Evolutionary conservation across 2,797 vertebrate species (phyloP), one percentile per base, ranked within the genome.

Genomic region (Rhabdomys pumilio): DNA sequence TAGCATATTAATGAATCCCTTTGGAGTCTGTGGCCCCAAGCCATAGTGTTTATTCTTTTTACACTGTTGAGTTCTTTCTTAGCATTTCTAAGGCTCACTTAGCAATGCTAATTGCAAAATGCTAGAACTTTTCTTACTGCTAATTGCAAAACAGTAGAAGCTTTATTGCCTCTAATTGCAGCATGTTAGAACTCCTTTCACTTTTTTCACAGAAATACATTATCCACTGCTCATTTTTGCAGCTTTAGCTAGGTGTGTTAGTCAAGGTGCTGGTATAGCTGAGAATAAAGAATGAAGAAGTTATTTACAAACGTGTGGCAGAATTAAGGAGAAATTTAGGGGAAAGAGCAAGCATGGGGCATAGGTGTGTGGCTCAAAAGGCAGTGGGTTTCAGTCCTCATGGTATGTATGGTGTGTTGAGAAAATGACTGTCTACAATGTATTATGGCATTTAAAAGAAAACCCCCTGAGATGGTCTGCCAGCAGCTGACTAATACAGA

Each of bases 61-160:
- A 65, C 7, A 31, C 11, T 38, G 20, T 57, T 1, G 65, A 41
- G 75, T 50, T 26, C 86, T 72, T 31, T 22, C 86, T 76, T 24
- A 61, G 9, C 24, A 13, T 90, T 85, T 89, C 72, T 63, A 44
- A 24, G 59, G 26, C 59, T n/a, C 53, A 76, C 38, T 77, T 88
- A 85, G 34, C 63, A 87, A 34, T 44, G 59, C 34, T 89, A 76
- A 93, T 59, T 92, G 65, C 24, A 41, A 31, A 65, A 72, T 4
- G 57, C 73, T 80, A 47, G 61, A 47, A 85, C 47, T 31, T 89
- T 38, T 38, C 10, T 73, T 67, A 22, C 24, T 55, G 82, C 88
- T 91, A 87, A 67, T 75, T 96, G 57, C 63, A 69, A 41, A 93
- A 75, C 31, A 38, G 67, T 89, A 57, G 63, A 75, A 69, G 47